Evolutionary conservation across 2,888 invertebrate genomes (phyloP).

Genomic region (Xiphydria camelus): DNA sequence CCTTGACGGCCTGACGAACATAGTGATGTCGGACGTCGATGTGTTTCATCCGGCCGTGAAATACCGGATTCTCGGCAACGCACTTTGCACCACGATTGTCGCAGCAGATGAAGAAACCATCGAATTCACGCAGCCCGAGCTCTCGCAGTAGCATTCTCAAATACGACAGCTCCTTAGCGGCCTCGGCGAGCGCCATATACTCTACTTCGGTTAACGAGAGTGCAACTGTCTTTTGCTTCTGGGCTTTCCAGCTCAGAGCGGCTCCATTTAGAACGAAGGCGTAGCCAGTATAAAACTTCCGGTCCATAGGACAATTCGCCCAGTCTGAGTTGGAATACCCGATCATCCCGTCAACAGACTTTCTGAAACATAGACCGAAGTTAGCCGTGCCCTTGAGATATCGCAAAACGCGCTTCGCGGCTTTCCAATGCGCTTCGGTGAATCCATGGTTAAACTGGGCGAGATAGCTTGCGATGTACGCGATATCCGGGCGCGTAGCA

Average conservation of each 20-base stretch:
- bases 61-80: no score
- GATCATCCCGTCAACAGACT: not conserved
- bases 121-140: no score
- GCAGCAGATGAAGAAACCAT: no score
- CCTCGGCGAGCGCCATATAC: constrained; percentile 34
- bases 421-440: constrained; percentile 17
- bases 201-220: constrained; percentile 39
- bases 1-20: no score
- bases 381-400: constrained; percentile 17
- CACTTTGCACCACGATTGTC: no score
- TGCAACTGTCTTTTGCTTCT: constrained; percentile 31
- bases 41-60: no score
- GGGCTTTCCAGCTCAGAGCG: constrained; percentile 36
- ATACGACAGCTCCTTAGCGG: constrained; percentile 31
- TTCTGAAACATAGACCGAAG: constrained; percentile 6
- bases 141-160: no score
- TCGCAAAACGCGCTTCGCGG: constrained; percentile 14
- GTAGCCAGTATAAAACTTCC: constrained; percentile 35
- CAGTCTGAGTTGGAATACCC: constrained; percentile 14
- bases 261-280: constrained; percentile 30
- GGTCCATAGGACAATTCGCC: constrained; percentile 26
- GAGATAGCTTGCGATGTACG: constrained; percentile 11
- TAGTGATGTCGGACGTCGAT: no score
- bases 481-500: constrained; percentile 19
- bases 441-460: constrained; percentile 10